phyloP scores from a whole-genome alignment of 2,888 invertebrate genomes.

The Pandemis heparana region DNA sequence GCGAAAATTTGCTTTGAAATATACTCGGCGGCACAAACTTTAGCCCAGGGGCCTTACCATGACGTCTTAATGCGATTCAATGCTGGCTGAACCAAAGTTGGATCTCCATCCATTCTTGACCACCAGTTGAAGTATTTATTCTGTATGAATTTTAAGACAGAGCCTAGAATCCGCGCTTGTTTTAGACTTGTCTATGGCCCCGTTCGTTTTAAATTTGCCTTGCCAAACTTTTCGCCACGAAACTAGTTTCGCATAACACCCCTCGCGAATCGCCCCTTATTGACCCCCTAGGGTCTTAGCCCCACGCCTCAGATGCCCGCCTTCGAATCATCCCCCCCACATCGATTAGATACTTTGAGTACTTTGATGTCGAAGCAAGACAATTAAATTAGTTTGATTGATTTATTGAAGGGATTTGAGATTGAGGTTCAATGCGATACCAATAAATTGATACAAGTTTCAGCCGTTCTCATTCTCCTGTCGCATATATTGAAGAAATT shows the following conservation, averaged over 20 bases:
- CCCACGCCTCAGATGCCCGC: constrained; percentile 29
- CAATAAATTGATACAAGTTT: neutral
- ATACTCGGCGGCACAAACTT: too few species aligned
- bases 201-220: neutral
- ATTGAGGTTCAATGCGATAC: neutral
- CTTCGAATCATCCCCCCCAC: constrained; percentile 34
- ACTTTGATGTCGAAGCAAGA: constrained; percentile 33
- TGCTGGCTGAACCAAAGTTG: too few species aligned
- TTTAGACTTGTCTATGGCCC: too few species aligned
- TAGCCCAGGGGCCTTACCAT: too few species aligned
- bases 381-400: constrained; percentile 39
- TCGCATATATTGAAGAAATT: too few species aligned
- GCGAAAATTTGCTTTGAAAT: too few species aligned
- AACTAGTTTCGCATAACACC: constrained; percentile 16
- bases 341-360: constrained; percentile 42
- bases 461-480: too few species aligned
- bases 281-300: constrained; percentile 31
- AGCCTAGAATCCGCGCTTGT: too few species aligned
- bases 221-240: neutral
- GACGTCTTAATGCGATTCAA: too few species aligned
- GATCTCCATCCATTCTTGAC: too few species aligned
- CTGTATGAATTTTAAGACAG: too few species aligned
- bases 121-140: too few species aligned
- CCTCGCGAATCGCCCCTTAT: constrained; percentile 35
- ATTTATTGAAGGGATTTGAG: constrained; percentile 26